phyloP scores from a whole-genome alignment of 1,140 invertebrate species.

The Polypedilum pembai region DNA sequence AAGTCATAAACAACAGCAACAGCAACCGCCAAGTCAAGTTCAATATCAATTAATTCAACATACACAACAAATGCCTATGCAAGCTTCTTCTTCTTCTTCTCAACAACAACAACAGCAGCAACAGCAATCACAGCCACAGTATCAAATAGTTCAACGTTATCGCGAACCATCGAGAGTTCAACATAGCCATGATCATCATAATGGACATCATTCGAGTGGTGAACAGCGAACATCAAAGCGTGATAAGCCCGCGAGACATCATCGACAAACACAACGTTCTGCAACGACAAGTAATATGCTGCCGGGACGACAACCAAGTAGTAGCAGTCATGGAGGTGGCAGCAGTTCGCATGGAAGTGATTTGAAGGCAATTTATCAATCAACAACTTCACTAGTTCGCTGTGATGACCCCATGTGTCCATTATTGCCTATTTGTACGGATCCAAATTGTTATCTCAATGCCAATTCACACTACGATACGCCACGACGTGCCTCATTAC shows the following conservation, averaged over 20 bases:
- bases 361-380: constrained; percentile 8
- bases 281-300: constrained; percentile 42
- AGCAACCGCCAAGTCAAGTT: constrained; percentile 38
- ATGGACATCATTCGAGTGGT: constrained; percentile 27
- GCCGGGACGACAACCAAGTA: neutral
- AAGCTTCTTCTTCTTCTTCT: neutral
- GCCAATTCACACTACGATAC: constrained; percentile 40
- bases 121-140: constrained; percentile 22
- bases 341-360: neutral
- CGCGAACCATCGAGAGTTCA: constrained; percentile 25
- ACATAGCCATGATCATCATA: constrained; percentile 16
- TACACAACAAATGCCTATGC: constrained; percentile 31
- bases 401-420: constrained; percentile 42
- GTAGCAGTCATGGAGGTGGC: neutral
- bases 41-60: constrained; percentile 40
- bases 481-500: constrained; percentile 38
- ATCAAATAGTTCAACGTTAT: constrained; percentile 29
- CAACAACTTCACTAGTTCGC: constrained; percentile 36
- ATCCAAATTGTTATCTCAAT: constrained; percentile 41
- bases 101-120: constrained; percentile 29
- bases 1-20: constrained; percentile 35
- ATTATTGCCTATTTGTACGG: constrained; percentile 42
- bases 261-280: constrained; percentile 42
- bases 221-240: constrained; percentile 34
- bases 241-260: constrained; percentile 37